phyloP scores from a whole-genome alignment of 2,113 vertebrate species.

The Microtus oregoni region DNA sequence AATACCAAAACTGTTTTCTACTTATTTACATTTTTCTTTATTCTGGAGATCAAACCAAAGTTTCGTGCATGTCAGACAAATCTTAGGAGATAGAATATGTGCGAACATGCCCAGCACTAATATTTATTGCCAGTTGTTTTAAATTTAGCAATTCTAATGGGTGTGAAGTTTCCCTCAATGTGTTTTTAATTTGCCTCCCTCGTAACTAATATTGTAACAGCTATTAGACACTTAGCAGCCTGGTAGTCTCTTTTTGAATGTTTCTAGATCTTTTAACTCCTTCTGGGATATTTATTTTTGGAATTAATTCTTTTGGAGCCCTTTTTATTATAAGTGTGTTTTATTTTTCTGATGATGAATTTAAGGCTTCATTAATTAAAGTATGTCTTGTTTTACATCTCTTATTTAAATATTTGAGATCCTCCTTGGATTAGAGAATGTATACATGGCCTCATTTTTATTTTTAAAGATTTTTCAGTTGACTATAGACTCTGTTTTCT shows the following conservation, averaged over 20 bases:
- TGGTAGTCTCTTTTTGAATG: neutral
- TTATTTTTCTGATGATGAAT: neutral
- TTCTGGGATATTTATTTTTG: neutral
- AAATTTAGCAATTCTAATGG: neutral
- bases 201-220: neutral
- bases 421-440: too few species aligned
- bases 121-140: neutral
- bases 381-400: neutral
- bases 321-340: neutral
- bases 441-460: neutral
- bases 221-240: neutral
- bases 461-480: neutral
- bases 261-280: neutral
- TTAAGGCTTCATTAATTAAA: neutral
- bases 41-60: neutral
- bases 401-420: neutral
- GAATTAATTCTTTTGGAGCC: neutral
- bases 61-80: neutral
- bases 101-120: neutral
- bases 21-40: neutral
- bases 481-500: neutral
- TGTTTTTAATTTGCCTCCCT: neutral
- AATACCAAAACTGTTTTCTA: neutral
- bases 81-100: neutral
- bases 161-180: neutral